Evolutionary conservation across 2,888 invertebrate species (phyloP), one percentile per base, ranked within the genome.

Genomic region (Lucinisca nassula): DNA sequence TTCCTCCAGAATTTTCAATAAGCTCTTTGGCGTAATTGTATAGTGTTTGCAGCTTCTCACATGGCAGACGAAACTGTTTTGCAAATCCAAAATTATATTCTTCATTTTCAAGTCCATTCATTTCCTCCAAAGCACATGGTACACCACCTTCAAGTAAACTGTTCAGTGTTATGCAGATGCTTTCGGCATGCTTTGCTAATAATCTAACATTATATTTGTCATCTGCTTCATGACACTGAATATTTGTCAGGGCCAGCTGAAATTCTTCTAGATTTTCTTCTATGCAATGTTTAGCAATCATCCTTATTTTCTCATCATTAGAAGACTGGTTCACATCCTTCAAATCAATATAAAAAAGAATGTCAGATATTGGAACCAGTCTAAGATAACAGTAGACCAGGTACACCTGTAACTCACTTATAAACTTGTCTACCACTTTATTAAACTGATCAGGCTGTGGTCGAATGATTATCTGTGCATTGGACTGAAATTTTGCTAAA

Each of bases 401-500:
- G 79, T 95, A 93, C 12, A 90, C 45, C 75, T 90, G 79, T 0
- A 95, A 84, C 30, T 90, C 87, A 21, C 86, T 76, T 32, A 87
- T 84, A 40, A 95, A 90, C 1, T 70, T 51, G n/a, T 74, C 82
- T 67, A 94, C 93, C 14, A 91, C 84, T 2, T n/a, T 21, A 24
- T 55, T 40, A 40, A 8, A 67, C 32, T 10, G 90, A 35, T 73
- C 70, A 38, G 67, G 10, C 70, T 81, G 72, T 27, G 84, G 17
- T 67, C 78, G 27, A 24, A 91, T 82, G 17, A 88, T 85, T 38
- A 92, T 87, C 21, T 82, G 49, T n/a, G 94, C 92, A 76, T 90
- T 92, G 27, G 95, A 95, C 84, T 94, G 93, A 75, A 84, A 93
- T 24, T 82, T 75, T 10, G 82, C 76, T 21, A 95, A 84, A 30